A percentile compares a stretch with the other conserved stretches of the same genome.
These are phyloP conservation scores for Rhinolophus sinicus DNA, from an alignment of 2,113 vertebrate genomes.

Conservation along the genomic window DNA sequence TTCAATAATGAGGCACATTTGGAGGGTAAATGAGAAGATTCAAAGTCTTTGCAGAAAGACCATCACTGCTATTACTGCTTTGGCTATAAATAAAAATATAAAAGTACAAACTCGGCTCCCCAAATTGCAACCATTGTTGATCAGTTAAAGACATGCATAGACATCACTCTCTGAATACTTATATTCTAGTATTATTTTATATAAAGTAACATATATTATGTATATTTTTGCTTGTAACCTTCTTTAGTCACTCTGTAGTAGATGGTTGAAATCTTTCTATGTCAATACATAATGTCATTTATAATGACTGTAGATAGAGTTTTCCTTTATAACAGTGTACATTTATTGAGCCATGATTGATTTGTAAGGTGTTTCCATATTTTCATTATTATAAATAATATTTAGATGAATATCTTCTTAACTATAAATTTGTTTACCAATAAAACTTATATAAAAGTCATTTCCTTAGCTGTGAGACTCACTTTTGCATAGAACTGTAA, in stretches of 20 bases:
- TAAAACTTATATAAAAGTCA: not conserved
- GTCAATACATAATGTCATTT: not conserved
- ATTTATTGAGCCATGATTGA: not conserved
- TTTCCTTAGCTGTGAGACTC: not conserved
- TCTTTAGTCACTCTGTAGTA: not conserved
- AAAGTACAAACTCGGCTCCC: not conserved
- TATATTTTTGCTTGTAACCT: not conserved
- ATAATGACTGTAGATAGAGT: not conserved
- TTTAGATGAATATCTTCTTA: not conserved
- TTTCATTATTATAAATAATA: slow-evolving; percentile 22
- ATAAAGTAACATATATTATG: not conserved
- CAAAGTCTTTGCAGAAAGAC: not conserved
- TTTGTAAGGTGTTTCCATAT: not conserved
- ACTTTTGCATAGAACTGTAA: not conserved
- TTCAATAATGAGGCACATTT: not conserved
- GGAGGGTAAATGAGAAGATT: not conserved
- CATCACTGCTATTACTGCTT: not conserved
- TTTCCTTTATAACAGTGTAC: not conserved
- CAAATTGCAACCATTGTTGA: not conserved
- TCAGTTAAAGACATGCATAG: not conserved
- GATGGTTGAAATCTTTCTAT: not conserved
- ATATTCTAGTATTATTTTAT: not conserved
- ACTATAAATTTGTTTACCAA: not conserved
- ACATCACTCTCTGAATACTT: not conserved
- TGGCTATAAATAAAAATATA: not conserved